Evolutionary conservation across 2,888 invertebrate species (phyloP), one percentile per base, ranked within the genome.

Genomic region (Melanostoma scalare): DNA sequence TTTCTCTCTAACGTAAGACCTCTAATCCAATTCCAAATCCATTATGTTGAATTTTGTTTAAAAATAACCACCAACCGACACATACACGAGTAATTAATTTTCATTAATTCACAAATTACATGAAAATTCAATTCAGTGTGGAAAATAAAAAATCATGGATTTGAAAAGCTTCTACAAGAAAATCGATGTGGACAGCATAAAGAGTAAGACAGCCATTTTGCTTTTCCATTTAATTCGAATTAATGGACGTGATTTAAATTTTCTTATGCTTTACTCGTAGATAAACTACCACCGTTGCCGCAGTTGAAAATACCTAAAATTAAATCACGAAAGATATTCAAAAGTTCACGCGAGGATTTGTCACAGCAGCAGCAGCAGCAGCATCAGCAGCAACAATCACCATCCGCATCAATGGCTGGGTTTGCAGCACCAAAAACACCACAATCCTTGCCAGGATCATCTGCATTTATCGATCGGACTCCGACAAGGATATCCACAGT

Each of bases 401-500:
- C 69, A 44, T 5, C 33, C 1, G 33, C 44, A 2, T 46, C 38
- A 6, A 61, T 42, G 63, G 48, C 71, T 9, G 10, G 79, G 50
- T 10, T 6, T 33, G 40, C 44, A 50, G 33, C 53, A 6, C 60
- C 80, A 3, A 42, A 71, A 65, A 55, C 79, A 9, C 69, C 78
- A 44, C 63, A 63, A 6, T 73, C 69, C 10, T 44, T 84, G 50
- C 79, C 73, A 3, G 79, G 87, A 6, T 87, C 86, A 42, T 86
- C 89, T 3, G 86, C 87, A 71, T 89, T 90, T 68, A 89, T 90
- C 46, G 88, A 90, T 86, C 88, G 88, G 4, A 89, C 90, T 36
- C 90, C 90, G 5, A 87, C 88, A 6, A 88, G 88, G 60, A 90
- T 91, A 35, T 90, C 91, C 3, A 91, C 91, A 2, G 89, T 91